Conservation (phyloP, 2,113 vertebrate genomes). For the Platysternon megacephalum region DNA sequence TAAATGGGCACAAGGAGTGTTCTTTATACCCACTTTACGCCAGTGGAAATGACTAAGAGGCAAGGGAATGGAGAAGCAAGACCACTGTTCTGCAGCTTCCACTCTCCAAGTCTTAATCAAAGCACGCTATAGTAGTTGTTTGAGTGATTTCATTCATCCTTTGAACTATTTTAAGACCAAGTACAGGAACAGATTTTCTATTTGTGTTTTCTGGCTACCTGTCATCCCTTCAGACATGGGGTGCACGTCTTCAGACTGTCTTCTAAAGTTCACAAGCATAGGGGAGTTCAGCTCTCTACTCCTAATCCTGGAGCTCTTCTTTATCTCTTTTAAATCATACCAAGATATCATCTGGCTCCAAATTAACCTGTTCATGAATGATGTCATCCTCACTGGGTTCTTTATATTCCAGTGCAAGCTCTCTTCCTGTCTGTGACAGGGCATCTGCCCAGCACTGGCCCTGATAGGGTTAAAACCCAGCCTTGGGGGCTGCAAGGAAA, state of each 20-base stretch:
- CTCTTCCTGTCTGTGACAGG: background rate
- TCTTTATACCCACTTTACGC: background rate
- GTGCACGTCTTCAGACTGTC: too few relatives aligned
- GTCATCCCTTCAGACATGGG: background rate
- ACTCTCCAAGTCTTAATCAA: background rate
- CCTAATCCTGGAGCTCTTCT: background rate
- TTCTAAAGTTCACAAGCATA: background rate
- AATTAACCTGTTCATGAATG: background rate
- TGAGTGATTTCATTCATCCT: background rate
- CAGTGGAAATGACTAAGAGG: background rate
- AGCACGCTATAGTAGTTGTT: background rate
- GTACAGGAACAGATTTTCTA: background rate
- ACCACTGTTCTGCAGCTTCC: background rate
- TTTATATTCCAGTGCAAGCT: background rate
- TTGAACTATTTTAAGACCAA: background rate
- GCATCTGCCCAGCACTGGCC: too few relatives aligned
- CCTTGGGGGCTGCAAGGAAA: too few relatives aligned
- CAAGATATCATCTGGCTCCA: background rate
- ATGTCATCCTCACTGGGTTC: background rate
- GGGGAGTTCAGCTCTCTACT: background rate
- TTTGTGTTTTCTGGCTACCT: accelerated
- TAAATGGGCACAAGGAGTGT: background rate
- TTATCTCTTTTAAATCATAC: background rate
- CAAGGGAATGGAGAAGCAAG: background rate
- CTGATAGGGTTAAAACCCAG: too few relatives aligned